phyloP scores from a whole-genome alignment of 2,888 invertebrate species.

The Tupiocoris notatus region DNA sequence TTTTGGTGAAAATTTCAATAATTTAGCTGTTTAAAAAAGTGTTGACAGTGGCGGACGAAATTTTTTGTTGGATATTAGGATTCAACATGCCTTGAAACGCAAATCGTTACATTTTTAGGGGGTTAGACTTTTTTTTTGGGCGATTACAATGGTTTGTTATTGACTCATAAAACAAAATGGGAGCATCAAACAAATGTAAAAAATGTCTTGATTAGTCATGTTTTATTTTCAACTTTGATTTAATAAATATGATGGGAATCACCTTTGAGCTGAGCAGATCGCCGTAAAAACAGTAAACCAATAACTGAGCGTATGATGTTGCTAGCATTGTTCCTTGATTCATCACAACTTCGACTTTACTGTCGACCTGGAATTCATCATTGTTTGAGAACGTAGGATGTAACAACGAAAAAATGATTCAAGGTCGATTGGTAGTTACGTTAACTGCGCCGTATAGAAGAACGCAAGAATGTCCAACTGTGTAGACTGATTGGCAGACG shows the following conservation, averaged over 20 bases:
- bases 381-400: no score
- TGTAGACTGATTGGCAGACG: slow-evolving; percentile 28
- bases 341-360: slow-evolving; percentile 26
- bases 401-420: neutral
- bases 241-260: neutral
- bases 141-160: no score
- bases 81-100: no score
- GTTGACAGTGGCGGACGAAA: no score
- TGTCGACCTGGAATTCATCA: slow-evolving; percentile 26
- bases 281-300: slow-evolving; percentile 38
- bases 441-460: slow-evolving; percentile 28
- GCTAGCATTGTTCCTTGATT: slow-evolving; percentile 37
- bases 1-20: no score
- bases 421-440: no score
- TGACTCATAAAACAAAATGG: no score
- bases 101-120: no score
- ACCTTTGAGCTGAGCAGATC: slow-evolving; percentile 35
- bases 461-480: slow-evolving; percentile 39
- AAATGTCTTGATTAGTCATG: neutral
- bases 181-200: no score
- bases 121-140: no score
- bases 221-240: neutral
- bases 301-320: slow-evolving; percentile 29
- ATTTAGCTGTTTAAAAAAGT: no score
- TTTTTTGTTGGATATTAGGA: no score